Percentiles rank a stretch among this genome's conserved stretches.
Evolutionary conservation across 2,113 vertebrate species (phyloP).

Genomic region (Dromiciops gliroides): DNA sequence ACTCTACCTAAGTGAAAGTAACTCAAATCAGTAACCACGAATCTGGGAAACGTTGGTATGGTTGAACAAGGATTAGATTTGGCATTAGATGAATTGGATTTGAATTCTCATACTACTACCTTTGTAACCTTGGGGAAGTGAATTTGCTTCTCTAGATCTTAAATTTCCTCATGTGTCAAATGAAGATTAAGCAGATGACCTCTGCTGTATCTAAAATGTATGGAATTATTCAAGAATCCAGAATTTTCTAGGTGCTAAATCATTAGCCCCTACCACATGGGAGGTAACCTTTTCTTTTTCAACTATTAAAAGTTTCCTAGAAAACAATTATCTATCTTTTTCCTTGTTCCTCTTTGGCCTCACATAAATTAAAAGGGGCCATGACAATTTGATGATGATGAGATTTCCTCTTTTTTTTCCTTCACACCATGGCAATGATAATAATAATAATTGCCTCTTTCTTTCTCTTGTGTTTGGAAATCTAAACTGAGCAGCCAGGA

Average conservation of each 20-base stretch:
- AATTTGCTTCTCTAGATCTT: not conserved
- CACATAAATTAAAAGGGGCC: slow-evolving; percentile 29
- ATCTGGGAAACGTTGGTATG: not conserved
- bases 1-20: not conserved
- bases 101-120: not conserved
- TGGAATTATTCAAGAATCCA: not conserved
- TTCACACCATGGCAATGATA: not conserved
- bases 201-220: slow-evolving; percentile 27
- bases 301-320: slow-evolving; percentile 37
- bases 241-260: not conserved
- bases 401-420: slow-evolving; percentile 1
- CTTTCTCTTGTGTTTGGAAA: slow-evolving; percentile 33
- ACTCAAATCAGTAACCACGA: not conserved
- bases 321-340: slow-evolving; percentile 40
- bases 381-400: slow-evolving; percentile 40
- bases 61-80: not conserved
- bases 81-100: not conserved
- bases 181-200: not conserved
- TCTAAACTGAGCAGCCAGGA: slow-evolving; percentile 57
- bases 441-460: slow-evolving; percentile 51
- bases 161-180: not conserved
- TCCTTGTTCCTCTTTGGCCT: slow-evolving; percentile 15
- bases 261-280: not conserved
- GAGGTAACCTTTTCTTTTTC: slow-evolving; percentile 16
- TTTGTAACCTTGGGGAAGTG: not conserved